Evolutionary conservation across 2,888 invertebrate species (phyloP).

Genomic region (Scelioninae gen. 1): DNA sequence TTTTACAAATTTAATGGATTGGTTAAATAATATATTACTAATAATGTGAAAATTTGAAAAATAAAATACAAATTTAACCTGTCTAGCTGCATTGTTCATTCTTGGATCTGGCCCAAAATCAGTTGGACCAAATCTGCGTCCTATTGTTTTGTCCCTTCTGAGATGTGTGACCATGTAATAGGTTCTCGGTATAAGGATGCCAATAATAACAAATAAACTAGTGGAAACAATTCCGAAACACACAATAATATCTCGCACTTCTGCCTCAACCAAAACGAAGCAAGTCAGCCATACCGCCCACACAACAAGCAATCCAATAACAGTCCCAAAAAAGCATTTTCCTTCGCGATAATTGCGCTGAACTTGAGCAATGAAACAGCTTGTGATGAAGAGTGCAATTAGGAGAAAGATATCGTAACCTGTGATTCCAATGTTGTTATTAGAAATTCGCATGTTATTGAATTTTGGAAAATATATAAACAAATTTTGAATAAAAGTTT

Average conservation of each 20-base stretch:
- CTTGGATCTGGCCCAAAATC: slow-evolving; percentile 78
- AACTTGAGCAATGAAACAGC: slow-evolving; percentile 87
- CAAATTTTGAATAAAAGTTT: not conserved
- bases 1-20: too few species aligned
- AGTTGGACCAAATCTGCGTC: slow-evolving; percentile 75
- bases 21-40: too few species aligned
- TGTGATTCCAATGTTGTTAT: slow-evolving; percentile 78
- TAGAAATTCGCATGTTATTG: too few species aligned
- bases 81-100: slow-evolving; percentile 71
- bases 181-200: slow-evolving; percentile 89
- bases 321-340: slow-evolving; percentile 85
- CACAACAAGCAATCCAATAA: slow-evolving; percentile 84
- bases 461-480: too few species aligned
- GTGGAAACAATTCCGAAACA: slow-evolving; percentile 87
- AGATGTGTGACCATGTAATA: slow-evolving; percentile 88
- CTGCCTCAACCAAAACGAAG: slow-evolving; percentile 86
- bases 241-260: slow-evolving; percentile 86
- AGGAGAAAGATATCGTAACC: slow-evolving; percentile 88
- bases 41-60: too few species aligned
- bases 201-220: slow-evolving; percentile 87
- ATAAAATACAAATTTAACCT: slow-evolving; percentile 34
- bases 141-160: slow-evolving; percentile 85
- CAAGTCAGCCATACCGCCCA: slow-evolving; percentile 87
- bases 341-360: slow-evolving; percentile 90
- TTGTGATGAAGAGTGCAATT: slow-evolving; percentile 85